Evolutionary conservation across 2,113 vertebrate genomes (phyloP).

Genomic region (Smithornis capensis): DNA sequence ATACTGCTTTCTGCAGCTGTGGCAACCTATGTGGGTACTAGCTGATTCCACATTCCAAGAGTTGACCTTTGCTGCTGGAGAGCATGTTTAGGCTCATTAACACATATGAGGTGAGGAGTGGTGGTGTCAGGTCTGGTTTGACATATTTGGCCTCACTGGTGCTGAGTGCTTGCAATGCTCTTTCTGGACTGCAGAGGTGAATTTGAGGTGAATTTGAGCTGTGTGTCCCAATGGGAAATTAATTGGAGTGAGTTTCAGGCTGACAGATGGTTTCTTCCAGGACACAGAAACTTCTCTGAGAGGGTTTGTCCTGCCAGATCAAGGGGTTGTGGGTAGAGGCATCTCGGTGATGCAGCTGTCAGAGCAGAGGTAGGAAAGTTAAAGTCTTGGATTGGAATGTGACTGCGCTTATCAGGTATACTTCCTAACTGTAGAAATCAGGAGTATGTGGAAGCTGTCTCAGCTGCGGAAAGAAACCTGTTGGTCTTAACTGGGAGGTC

Average conservation of each 20-base stretch:
- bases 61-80: background rate
- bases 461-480: background rate
- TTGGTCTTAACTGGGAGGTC: background rate
- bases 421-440: background rate
- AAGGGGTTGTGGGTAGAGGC: background rate
- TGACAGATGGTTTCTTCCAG: background rate
- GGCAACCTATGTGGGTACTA: background rate
- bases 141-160: background rate
- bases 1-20: background rate
- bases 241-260: background rate
- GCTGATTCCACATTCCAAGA: background rate
- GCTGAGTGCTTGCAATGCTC: background rate
- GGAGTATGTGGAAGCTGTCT: background rate
- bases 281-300: background rate
- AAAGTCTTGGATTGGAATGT: background rate
- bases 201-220: background rate
- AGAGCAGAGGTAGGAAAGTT: background rate
- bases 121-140: background rate
- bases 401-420: background rate
- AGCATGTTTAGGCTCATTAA: background rate
- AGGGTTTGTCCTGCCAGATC: background rate
- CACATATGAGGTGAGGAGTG: background rate
- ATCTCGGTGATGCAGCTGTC: background rate
- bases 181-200: background rate
- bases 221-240: background rate